Evolutionary conservation across 2,888 invertebrate species (phyloP).

Genomic region (Troglohyphantes excavatus): DNA sequence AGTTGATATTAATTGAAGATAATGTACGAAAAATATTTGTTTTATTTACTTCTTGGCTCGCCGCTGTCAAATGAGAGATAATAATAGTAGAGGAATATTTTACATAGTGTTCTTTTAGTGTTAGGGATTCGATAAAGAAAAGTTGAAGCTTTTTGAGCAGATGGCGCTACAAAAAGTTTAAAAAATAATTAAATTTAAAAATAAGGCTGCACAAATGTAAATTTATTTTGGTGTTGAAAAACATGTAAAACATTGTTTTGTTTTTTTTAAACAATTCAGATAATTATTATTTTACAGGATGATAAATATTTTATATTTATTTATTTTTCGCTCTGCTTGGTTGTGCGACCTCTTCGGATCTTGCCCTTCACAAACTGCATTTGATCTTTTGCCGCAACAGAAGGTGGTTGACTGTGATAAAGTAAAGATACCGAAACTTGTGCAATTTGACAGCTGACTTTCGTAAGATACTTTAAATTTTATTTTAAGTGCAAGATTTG

Average conservation of each 20-base stretch:
- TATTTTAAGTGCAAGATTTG: background rate
- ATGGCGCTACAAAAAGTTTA: background rate
- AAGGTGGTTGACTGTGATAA: background rate
- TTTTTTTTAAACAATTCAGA: background rate
- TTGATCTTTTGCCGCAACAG: constrained; percentile 28
- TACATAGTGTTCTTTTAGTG: too few relatives aligned
- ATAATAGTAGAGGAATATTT: too few relatives aligned
- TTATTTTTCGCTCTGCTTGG: constrained; percentile 34
- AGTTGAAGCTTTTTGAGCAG: too few relatives aligned
- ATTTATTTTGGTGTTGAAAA: background rate
- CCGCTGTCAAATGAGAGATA: too few relatives aligned
- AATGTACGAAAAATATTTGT: too few relatives aligned
- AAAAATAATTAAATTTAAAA: background rate
- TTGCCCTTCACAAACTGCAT: constrained; percentile 65
- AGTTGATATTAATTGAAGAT: too few relatives aligned
- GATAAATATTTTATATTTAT: background rate
- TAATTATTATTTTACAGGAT: background rate
- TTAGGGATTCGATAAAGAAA: too few relatives aligned
- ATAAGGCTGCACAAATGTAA: background rate
- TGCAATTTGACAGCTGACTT: constrained; percentile 41
- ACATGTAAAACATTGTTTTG: too few relatives aligned
- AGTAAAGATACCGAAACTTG: background rate
- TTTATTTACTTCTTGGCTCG: too few relatives aligned
- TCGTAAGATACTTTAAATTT: constrained; percentile 40
- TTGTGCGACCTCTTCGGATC: constrained; percentile 52